A percentile compares a stretch with the other conserved stretches of the same genome.
These are phyloP conservation scores for Syngnathus rostellatus DNA, from an alignment of 2,797 vertebrate genomes.

Conservation along the genomic window DNA sequence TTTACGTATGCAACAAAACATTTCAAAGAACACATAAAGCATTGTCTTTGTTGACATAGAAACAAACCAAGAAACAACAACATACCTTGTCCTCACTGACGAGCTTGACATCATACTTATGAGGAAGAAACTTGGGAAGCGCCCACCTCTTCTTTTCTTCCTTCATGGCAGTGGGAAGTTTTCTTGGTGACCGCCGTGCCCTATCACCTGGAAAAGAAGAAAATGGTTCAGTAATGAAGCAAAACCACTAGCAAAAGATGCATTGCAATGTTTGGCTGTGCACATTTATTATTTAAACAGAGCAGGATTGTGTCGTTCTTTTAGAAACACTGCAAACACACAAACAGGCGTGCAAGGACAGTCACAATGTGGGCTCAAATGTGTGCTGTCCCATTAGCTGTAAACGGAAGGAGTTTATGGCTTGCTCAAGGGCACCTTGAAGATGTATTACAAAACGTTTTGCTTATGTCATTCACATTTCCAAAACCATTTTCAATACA, in stretches of 20 bases:
- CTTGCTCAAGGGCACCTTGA: too few relatives aligned
- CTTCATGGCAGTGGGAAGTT: slow-evolving; percentile 85
- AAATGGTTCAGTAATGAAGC: background rate
- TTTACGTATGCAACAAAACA: background rate
- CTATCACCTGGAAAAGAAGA: slow-evolving; percentile 73
- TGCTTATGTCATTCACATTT: too few relatives aligned
- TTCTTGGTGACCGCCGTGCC: slow-evolving; percentile 91
- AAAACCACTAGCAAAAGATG: background rate
- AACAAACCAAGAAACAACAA: background rate
- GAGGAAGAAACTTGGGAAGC: slow-evolving; percentile 94
- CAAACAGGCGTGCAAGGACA: too few relatives aligned
- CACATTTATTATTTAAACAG: too few relatives aligned
- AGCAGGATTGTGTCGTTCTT: too few relatives aligned
- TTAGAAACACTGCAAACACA: too few relatives aligned
- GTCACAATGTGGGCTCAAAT: too few relatives aligned
- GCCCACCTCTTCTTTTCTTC: slow-evolving; percentile 94
- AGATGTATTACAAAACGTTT: too few relatives aligned
- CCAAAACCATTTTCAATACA: background rate
- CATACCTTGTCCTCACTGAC: slow-evolving; percentile 91
- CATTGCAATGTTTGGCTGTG: background rate
- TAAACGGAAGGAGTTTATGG: too few relatives aligned
- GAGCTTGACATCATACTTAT: slow-evolving; percentile 93
- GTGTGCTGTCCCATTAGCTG: too few relatives aligned
- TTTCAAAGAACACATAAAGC: background rate
- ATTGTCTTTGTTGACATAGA: background rate